A percentile compares a stretch with the other conserved stretches of the same genome.
phyloP scores from a whole-genome alignment of 2,888 invertebrate genomes.

The Gymnoscelis rufifasciata region DNA sequence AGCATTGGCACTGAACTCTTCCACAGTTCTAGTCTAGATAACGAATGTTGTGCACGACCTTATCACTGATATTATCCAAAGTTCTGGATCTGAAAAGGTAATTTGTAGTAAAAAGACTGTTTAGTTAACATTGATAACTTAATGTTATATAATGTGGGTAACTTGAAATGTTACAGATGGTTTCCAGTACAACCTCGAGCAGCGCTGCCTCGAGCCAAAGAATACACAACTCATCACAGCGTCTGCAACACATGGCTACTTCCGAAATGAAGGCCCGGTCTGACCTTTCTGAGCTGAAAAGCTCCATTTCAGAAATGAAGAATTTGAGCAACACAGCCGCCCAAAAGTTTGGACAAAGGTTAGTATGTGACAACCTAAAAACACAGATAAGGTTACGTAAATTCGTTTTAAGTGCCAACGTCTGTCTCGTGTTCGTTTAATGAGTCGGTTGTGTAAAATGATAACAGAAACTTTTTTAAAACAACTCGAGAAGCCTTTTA shows the following conservation, averaged over 20 bases:
- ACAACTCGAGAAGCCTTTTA: slow-evolving; percentile 41
- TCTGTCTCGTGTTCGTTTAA: slow-evolving; percentile 41
- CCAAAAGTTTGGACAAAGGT: slow-evolving; percentile 71
- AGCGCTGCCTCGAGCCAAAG: slow-evolving; percentile 80
- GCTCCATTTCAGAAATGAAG: slow-evolving; percentile 93
- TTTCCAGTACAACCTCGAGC: slow-evolving; percentile 79
- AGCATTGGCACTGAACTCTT: slow-evolving; percentile 74
- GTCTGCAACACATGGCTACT: slow-evolving; percentile 74
- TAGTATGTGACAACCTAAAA: slow-evolving; percentile 28
- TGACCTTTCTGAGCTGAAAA: slow-evolving; percentile 87
- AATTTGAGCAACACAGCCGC: slow-evolving; percentile 78
- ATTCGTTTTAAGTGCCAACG: slow-evolving; percentile 38
- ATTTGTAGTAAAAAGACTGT: too few species aligned
- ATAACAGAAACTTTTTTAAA: slow-evolving; percentile 43
- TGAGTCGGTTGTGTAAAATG: slow-evolving; percentile 37
- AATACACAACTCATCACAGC: slow-evolving; percentile 79
- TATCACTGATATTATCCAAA: too few species aligned
- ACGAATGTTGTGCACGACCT: slow-evolving; percentile 57
- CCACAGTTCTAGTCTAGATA: slow-evolving; percentile 68
- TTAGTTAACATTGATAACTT: too few species aligned
- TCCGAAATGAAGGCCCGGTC: slow-evolving; percentile 90
- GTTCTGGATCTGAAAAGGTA: too few species aligned
- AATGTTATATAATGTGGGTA: too few species aligned
- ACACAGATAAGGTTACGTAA: slow-evolving; percentile 22
- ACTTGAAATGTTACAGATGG: slow-evolving; percentile 55